Conservation (phyloP, 2,888 invertebrate genomes). For the Deroplatys truncata region DNA sequence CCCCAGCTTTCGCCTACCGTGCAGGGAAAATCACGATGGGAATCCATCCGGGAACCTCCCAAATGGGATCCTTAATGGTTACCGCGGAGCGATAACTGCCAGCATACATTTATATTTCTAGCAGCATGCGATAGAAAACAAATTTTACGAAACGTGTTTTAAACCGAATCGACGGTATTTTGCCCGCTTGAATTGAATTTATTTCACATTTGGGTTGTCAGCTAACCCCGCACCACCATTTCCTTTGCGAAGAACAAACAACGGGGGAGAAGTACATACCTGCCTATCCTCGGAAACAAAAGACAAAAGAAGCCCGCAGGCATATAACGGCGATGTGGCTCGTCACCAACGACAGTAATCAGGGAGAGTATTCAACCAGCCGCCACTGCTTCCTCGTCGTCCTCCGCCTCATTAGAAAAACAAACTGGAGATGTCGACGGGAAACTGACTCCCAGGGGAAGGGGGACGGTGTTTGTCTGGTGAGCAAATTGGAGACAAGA, state of each 20-base stretch:
- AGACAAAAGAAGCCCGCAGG: not conserved
- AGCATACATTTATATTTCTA: too few species aligned
- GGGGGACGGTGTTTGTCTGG: not conserved
- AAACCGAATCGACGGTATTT: too few species aligned
- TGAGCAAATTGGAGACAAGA: not conserved
- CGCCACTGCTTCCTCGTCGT: not conserved
- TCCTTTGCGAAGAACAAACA: not conserved
- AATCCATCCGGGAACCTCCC: too few species aligned
- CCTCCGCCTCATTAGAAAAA: constrained; percentile 12
- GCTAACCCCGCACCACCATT: not conserved
- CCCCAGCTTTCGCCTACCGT: too few species aligned
- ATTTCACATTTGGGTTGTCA: not conserved
- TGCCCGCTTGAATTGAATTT: not conserved
- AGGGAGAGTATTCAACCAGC: not conserved
- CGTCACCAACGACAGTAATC: not conserved
- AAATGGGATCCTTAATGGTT: too few species aligned
- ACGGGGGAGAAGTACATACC: not conserved
- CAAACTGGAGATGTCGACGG: constrained; percentile 7
- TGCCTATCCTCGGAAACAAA: not conserved
- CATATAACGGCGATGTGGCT: too few species aligned
- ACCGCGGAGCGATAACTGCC: too few species aligned
- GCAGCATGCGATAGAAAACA: too few species aligned
- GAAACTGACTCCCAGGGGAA: not conserved
- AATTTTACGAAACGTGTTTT: too few species aligned
- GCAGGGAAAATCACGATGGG: too few species aligned